Percentiles rank a stretch among this genome's conserved stretches.
phyloP scores from a whole-genome alignment of 2,888 invertebrate genomes.

The Scaptomyza cyrtandrae region DNA sequence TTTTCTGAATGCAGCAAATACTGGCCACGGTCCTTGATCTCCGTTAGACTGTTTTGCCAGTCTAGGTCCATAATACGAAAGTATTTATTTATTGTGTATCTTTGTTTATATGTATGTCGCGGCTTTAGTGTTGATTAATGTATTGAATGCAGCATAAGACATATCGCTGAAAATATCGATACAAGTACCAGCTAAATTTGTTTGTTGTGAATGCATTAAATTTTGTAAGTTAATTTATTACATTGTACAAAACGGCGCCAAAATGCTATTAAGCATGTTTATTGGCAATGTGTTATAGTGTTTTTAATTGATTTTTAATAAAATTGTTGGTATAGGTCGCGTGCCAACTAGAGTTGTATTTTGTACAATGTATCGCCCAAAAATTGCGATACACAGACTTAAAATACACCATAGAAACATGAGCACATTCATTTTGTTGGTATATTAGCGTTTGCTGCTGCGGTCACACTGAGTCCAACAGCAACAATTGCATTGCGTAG shows the following conservation, averaged over 20 bases:
- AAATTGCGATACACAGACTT: not conserved
- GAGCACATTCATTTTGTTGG: not conserved
- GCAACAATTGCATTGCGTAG: constrained; percentile 71
- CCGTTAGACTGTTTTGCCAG: constrained; percentile 91
- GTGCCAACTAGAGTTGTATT: constrained; percentile 13
- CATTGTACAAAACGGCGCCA: not conserved
- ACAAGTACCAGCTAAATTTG: not conserved
- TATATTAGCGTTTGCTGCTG: not conserved
- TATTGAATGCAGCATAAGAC: not conserved
- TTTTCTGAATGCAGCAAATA: constrained; percentile 91
- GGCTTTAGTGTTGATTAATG: constrained; percentile 29
- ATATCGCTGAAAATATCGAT: not conserved
- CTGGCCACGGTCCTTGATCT: constrained; percentile 90
- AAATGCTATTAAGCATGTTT: not conserved
- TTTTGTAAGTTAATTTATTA: not conserved
- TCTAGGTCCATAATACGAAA: constrained; percentile 85
- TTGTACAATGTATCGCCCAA: constrained; percentile 2
- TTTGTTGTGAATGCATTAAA: not conserved
- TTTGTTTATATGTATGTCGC: constrained; percentile 43
- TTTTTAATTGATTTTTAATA: not conserved
- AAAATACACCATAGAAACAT: not conserved
- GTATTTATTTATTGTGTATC: constrained; percentile 47
- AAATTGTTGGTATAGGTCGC: constrained; percentile 21
- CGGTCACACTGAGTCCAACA: constrained; percentile 51
- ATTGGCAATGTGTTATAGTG: not conserved